phyloP scores from a whole-genome alignment of 2,113 vertebrate genomes.

The Clinocottus analis region DNA sequence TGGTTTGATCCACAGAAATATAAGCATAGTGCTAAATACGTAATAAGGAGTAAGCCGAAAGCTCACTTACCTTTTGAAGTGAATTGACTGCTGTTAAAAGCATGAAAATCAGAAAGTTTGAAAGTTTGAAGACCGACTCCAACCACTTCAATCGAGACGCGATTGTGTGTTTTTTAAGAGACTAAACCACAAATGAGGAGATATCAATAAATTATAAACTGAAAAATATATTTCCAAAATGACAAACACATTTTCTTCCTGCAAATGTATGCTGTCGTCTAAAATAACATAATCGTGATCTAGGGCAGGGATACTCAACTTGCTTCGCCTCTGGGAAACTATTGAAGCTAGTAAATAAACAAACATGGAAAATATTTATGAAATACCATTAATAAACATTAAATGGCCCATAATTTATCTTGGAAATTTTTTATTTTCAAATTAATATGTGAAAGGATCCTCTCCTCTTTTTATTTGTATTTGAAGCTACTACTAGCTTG shows the following conservation, averaged over 20 bases:
- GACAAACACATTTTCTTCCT: constrained; percentile 5
- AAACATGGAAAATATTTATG: neutral
- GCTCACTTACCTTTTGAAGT: constrained; percentile 17
- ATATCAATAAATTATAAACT: constrained; percentile 10
- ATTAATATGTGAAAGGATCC: too few species aligned
- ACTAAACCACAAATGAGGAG: neutral
- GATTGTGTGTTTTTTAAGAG: neutral
- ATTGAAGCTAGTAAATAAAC: neutral
- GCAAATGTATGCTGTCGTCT: neutral
- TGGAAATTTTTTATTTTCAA: neutral
- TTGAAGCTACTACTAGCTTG: too few species aligned
- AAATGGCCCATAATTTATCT: neutral
- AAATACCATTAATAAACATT: neutral
- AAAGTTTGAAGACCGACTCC: neutral
- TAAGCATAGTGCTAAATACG: neutral
- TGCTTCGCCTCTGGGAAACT: neutral
- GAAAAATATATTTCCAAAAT: neutral
- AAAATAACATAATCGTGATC: neutral
- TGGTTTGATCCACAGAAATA: constrained; percentile 4
- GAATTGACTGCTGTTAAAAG: constrained; percentile 16
- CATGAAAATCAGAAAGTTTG: neutral
- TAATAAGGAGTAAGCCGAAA: neutral
- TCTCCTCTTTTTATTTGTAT: too few species aligned
- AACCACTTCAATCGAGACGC: neutral
- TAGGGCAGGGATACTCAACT: neutral